Percentiles rank a stretch among this genome's conserved stretches.
Evolutionary conservation across 2,888 invertebrate genomes (phyloP).

Genomic region (Volucella inflata): DNA sequence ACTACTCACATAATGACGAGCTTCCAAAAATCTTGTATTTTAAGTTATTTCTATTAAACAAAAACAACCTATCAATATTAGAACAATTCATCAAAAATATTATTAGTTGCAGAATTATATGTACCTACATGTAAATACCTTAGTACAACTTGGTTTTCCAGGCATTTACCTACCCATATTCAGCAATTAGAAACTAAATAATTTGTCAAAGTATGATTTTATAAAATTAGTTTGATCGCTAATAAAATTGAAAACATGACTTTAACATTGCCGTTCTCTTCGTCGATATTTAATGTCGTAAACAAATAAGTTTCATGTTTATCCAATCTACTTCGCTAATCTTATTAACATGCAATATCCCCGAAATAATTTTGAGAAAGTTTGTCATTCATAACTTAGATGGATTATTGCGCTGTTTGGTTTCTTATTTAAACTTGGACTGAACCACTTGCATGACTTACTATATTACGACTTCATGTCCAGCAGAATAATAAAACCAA

Average conservation of each 20-base stretch:
- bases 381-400: background rate
- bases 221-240: background rate
- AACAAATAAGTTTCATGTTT: background rate
- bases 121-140: no score
- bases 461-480: slow-evolving; percentile 44
- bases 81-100: no score
- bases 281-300: background rate
- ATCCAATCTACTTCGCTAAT: slow-evolving; percentile 12
- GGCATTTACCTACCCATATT: no score
- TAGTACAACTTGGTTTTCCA: no score
- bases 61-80: no score
- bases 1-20: no score
- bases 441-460: slow-evolving; percentile 50
- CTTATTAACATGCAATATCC: background rate
- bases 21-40: no score
- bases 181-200: no score
- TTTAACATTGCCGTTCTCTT: slow-evolving; percentile 25
- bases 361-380: background rate
- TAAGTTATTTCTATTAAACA: no score
- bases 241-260: slow-evolving; percentile 9
- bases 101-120: no score
- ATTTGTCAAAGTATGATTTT: no score
- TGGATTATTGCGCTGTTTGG: background rate
- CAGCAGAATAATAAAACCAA: background rate
- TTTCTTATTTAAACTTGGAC: background rate